phyloP scores from a whole-genome alignment of 2,113 vertebrate genomes.

The Cochlearius cochlearius region DNA sequence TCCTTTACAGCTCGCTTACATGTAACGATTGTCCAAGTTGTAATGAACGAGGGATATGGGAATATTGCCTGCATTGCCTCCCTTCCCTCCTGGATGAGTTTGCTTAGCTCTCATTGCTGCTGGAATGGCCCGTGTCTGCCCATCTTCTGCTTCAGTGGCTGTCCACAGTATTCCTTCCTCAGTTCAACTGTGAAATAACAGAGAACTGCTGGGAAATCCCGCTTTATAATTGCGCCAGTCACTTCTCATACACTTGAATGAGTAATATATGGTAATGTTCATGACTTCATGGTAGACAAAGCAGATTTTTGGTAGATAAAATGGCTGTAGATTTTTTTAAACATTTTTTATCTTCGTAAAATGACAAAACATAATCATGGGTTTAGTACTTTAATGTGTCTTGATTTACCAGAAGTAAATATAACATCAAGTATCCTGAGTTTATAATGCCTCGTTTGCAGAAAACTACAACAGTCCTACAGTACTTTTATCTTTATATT shows the following conservation, averaged over 20 bases:
- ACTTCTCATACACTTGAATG: neutral
- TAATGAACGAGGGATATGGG: neutral
- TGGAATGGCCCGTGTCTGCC: neutral
- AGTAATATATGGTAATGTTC: neutral
- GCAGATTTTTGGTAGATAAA: neutral
- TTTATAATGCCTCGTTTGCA: neutral
- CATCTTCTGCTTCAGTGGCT: neutral
- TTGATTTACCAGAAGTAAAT: constrained; percentile 1
- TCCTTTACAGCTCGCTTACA: neutral
- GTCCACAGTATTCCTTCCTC: neutral
- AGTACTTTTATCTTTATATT: neutral
- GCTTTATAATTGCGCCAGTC: neutral
- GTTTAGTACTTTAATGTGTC: neutral
- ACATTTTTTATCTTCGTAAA: neutral
- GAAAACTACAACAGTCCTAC: neutral
- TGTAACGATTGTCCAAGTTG: neutral
- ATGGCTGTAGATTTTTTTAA: neutral
- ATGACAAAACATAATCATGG: neutral
- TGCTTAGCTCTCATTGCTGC: neutral
- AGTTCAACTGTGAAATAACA: neutral
- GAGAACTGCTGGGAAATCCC: neutral
- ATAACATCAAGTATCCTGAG: neutral
- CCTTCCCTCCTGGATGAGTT: neutral
- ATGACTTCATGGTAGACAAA: neutral
- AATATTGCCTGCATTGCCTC: neutral